Base-by-base conservation (phyloP, 2,113 vertebrate genomes). In the Apteryx mantelli region DNA sequence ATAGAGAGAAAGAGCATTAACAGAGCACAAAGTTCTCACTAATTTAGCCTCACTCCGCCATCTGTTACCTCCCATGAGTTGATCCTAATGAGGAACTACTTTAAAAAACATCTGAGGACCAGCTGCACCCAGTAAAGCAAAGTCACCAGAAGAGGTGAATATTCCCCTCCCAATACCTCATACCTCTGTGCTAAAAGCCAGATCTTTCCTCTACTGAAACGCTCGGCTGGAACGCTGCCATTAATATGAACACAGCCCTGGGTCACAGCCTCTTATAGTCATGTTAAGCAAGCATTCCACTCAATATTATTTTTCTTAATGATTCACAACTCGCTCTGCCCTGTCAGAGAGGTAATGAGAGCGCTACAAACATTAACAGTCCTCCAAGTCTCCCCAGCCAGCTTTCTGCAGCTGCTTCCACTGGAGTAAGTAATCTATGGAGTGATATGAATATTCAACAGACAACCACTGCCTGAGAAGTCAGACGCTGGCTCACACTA, bases 31-130 rank as follows among this genome's bases (percentile, higher is more conserved):
- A 73, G 38, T 91, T 93, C 91, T 91, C 65, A 18, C 76, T 95
- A 85, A 93, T 96, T 95, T 80, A 82, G 86, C 66, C 55, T 88
- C 42, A 42, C 48, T 93, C 93, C 6, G 5, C 94, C 93, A 97
- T 97, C 96, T 97, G 93, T 91, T 96, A 89, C 91, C 88, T 87
- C 80, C 90, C 78, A 16, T 66, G 26, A 96, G 91, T 53, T 95
- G 82, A 85, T 92, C 74, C 78, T 92, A 95, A 97, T 63, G 82
- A 95, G 93, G 93, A 90, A 65, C 30, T 79, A 87, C 80, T 95
- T 96, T 92, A 89, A 94, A 94, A 95, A 53, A 84, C 75, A 78
- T 92, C 66, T 71, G 64, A 95, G 73, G 77, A 84, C 76, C 84
- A 92, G 84, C 89, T 96, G 93, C 87, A 92, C 48, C 56, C 82